Evolutionary conservation across 1,140 invertebrate genomes (phyloP).

Genomic region (Eulimnadia texana): DNA sequence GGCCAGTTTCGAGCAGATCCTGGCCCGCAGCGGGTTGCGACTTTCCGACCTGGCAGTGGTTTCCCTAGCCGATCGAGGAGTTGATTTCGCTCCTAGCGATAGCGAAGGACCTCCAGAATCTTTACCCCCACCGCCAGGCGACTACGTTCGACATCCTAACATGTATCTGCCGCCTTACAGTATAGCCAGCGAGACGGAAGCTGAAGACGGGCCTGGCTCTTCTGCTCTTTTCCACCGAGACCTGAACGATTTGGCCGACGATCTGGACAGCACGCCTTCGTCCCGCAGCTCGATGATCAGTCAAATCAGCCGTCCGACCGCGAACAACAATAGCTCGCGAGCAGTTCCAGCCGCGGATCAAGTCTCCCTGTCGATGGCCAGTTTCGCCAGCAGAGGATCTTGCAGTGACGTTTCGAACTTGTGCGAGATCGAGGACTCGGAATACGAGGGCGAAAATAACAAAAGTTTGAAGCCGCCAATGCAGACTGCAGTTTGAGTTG

Average conservation of each 20-base stretch:
- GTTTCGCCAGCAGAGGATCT: conserved; percentile 43
- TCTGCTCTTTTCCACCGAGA: not conserved
- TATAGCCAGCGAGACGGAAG: conserved; percentile 33
- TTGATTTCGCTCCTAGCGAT: conserved; percentile 23
- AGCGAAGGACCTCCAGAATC: conserved; percentile 33
- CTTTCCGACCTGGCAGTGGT: conserved; percentile 41
- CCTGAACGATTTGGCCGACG: conserved; percentile 24
- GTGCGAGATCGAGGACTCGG: conserved; percentile 87
- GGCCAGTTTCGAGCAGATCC: conserved; percentile 15
- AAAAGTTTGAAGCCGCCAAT: conserved; percentile 3
- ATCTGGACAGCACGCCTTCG: conserved; percentile 35
- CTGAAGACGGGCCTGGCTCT: conserved; percentile 15
- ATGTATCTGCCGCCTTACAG: conserved; percentile 64
- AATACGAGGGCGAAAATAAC: conserved; percentile 25
- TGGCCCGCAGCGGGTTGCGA: conserved; percentile 15
- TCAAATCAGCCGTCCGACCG: conserved; percentile 18
- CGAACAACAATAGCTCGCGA: conserved; percentile 16
- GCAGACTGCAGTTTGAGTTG: conserved; percentile 9
- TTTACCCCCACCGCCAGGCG: conserved; percentile 38
- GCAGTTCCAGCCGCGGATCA: conserved; percentile 42
- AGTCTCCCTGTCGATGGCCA: conserved; percentile 50
- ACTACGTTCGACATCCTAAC: conserved; percentile 66
- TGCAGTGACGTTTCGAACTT: conserved; percentile 71
- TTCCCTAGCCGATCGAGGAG: conserved; percentile 30
- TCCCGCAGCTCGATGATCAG: conserved; percentile 21